These are phyloP conservation scores for Pelecanoides urinatrix DNA, from an alignment of 2,113 vertebrate species.

Conservation along the genomic window DNA sequence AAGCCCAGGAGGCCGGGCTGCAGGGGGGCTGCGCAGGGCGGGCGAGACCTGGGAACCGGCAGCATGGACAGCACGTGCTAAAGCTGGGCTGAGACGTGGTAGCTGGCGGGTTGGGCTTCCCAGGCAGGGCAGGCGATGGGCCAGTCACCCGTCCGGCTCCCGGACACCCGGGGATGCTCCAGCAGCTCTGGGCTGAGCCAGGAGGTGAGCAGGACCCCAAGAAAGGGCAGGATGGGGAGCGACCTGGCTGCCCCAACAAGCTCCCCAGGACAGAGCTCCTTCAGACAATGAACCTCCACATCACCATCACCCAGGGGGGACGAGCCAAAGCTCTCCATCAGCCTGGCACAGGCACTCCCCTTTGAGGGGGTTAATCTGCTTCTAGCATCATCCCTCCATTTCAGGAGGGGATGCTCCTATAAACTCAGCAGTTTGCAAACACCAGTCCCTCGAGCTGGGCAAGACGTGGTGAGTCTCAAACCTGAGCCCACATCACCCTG, in stretches of 20 bases:
- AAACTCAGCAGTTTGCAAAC: fast-evolving
- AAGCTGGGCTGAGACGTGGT: neutral
- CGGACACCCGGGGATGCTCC: fast-evolving
- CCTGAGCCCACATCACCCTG: neutral
- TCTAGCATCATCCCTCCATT: neutral
- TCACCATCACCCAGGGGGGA: fast-evolving
- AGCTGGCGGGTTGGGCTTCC: fast-evolving
- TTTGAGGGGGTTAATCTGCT: neutral
- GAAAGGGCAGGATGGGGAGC: neutral
- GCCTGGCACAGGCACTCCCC: neutral
- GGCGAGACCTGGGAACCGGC: neutral
- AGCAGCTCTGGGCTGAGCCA: neutral
- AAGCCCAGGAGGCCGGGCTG: neutral
- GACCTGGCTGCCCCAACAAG: fast-evolving
- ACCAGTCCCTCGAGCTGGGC: fast-evolving
- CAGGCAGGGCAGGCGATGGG: fast-evolving
- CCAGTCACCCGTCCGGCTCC: fast-evolving
- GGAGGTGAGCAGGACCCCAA: fast-evolving
- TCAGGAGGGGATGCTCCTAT: neutral
- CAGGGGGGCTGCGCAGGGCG: neutral
- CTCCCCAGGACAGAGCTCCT: fast-evolving
- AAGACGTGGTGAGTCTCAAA: neutral
- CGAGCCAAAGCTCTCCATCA: fast-evolving
- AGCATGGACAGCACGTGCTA: neutral
- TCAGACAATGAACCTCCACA: neutral